Evolutionary conservation across 2,797 vertebrate genomes (phyloP).

Genomic region (Acanthurus tractus): DNA sequence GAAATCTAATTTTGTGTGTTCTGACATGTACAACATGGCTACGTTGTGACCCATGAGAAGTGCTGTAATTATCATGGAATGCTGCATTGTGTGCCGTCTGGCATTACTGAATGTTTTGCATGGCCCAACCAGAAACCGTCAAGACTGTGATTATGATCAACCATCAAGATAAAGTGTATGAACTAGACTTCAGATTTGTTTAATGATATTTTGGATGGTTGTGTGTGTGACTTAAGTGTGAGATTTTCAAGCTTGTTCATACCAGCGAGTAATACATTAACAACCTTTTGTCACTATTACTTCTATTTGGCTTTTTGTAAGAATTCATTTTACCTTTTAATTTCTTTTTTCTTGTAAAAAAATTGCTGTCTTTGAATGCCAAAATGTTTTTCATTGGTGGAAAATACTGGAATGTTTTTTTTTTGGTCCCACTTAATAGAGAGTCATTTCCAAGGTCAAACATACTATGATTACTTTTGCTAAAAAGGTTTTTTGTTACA

Average conservation of each 20-base stretch:
- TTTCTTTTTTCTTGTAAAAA: neutral
- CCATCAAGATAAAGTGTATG: too few species aligned
- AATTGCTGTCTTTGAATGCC: neutral
- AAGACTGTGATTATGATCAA: too few species aligned
- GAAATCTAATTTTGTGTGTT: neutral
- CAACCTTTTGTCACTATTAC: neutral
- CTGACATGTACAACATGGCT: neutral
- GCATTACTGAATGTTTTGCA: slow-evolving; percentile 1
- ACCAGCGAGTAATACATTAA: neutral
- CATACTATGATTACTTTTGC: neutral
- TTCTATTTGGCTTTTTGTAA: neutral
- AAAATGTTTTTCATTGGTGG: slow-evolving; percentile 2
- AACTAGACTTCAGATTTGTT: too few species aligned
- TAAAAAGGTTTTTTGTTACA: neutral
- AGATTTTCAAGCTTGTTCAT: neutral
- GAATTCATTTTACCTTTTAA: neutral
- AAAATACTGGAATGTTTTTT: neutral
- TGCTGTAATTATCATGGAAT: slow-evolving; percentile 1
- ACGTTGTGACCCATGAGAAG: neutral
- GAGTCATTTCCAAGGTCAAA: neutral
- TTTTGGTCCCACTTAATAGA: neutral
- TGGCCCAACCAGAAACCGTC: neutral
- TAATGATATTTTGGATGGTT: neutral
- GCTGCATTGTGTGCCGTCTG: neutral
- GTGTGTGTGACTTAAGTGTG: too few species aligned